Percentiles rank a stretch among this genome's conserved stretches.
These are phyloP conservation scores for Pterocles orientalis DNA, from an alignment of 2,113 vertebrate genomes.

Conservation along the genomic window DNA sequence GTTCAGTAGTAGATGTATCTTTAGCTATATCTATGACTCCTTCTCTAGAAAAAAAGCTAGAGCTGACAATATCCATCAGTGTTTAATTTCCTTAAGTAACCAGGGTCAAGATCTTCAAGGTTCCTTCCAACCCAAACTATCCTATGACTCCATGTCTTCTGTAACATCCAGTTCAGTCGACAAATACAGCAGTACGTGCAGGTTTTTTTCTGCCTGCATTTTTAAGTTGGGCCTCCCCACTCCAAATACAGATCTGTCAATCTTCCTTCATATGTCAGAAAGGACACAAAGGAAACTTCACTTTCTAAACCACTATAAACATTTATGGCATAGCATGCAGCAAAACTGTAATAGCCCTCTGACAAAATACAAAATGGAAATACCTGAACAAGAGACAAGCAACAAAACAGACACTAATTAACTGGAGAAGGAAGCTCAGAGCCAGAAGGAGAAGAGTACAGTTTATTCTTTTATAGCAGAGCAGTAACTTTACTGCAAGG, in stretches of 20 bases:
- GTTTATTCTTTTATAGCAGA: not conserved
- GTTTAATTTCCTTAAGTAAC: not conserved
- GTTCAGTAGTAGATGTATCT: not conserved
- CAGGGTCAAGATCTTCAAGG: not conserved
- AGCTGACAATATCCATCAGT: not conserved
- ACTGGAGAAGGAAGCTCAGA: not conserved
- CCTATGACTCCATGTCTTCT: not conserved
- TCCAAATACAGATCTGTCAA: not conserved
- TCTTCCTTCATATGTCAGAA: not conserved
- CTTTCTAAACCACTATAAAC: not conserved
- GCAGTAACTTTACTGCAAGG: not conserved
- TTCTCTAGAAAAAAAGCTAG: not conserved
- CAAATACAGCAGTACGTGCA: not conserved
- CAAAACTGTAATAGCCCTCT: accelerated
- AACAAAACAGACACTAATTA: not conserved
- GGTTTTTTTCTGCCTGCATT: not conserved
- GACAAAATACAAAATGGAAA: not conserved
- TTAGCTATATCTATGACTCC: not conserved
- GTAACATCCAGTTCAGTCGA: not conserved
- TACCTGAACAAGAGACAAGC: not conserved
- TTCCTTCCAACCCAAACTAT: too few species aligned
- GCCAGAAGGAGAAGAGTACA: not conserved
- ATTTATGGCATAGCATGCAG: not conserved
- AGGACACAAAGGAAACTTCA: not conserved
- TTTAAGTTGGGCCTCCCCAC: not conserved